These are phyloP conservation scores for Cinclus mexicanus DNA, from an alignment of 2,113 vertebrate genomes.

Conservation along the genomic window DNA sequence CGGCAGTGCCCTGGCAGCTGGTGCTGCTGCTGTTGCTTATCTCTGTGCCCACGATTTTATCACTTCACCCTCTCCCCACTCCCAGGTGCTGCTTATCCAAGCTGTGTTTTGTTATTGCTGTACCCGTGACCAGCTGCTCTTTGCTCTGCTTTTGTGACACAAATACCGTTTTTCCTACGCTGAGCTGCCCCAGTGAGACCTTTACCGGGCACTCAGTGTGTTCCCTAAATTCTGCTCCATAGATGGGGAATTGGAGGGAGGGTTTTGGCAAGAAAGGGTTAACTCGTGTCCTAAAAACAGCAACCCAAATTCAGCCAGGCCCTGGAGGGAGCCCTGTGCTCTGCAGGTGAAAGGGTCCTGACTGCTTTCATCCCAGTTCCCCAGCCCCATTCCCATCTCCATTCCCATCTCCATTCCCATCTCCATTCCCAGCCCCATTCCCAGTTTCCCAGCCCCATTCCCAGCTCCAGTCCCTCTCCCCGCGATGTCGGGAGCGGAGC, in stretches of 20 bases:
- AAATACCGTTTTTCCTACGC: not conserved
- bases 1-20: not conserved
- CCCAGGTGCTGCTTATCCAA: not conserved
- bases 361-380: not conserved
- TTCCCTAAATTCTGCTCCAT: fast-evolving
- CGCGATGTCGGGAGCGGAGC: not conserved
- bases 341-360: not conserved
- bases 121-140: not conserved
- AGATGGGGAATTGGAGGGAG: not conserved
- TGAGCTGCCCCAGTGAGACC: not conserved
- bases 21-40: not conserved
- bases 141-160: not conserved
- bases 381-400: not conserved
- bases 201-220: not conserved
- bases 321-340: not conserved
- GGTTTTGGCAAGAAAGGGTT: not conserved
- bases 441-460: not conserved
- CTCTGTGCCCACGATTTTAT: not conserved
- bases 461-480: not conserved
- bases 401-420: not conserved
- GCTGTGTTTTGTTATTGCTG: not conserved
- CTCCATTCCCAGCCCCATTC: not conserved
- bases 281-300: not conserved
- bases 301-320: not conserved
- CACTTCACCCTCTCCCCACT: not conserved